Base-by-base conservation (phyloP, 1,140 invertebrate species). In the Popillia japonica region DNA sequence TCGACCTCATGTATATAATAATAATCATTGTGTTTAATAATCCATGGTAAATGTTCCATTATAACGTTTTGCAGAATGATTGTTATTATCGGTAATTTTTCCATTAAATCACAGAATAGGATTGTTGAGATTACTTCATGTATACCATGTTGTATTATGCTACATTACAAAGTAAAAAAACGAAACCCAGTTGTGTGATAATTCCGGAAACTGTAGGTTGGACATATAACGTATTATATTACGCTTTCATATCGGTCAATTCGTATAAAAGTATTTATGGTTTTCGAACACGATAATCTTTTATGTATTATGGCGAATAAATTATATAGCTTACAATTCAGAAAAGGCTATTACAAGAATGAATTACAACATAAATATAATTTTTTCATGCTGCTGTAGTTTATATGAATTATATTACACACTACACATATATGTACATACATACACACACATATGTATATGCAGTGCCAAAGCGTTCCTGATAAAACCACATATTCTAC, bases 41-140 rank as follows among this genome's bases (percentile, higher is more conserved):
- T 27, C 61, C 61, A 34, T 68, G 61, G 61, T 68, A 68, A 68
- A 68, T 68, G 61, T 68, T 23, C 20, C 22, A 68, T 68, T 68
- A 68, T 68, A 68, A 68, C 61, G 27, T 22, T 68, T 34, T 22
- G 61, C 61, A 22, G 61, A 68, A 68, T 68, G 61, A 68, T 68
- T 68, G 61, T 34, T 34, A 68, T 68, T 68, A 68, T 68, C 61
- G 61, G 61, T 68, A 68, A 68, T 68, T 68, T 68, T 68, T 68
- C 20, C 27, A 68, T 68, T 68, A 68, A 68, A 68, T 34, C 27
- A 6, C 8, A 68, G 61, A 68, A 68, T 34, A 34, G 61, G 11
- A 68, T 68, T 68, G 61, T 68, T 22, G 22, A 68, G 17, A 14
- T 14, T 17, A 55, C 17, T 55, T 55, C 17, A 55, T 55, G 48